phyloP scores from a whole-genome alignment of 2,888 invertebrate species.

The Hypolimnas misippus region DNA sequence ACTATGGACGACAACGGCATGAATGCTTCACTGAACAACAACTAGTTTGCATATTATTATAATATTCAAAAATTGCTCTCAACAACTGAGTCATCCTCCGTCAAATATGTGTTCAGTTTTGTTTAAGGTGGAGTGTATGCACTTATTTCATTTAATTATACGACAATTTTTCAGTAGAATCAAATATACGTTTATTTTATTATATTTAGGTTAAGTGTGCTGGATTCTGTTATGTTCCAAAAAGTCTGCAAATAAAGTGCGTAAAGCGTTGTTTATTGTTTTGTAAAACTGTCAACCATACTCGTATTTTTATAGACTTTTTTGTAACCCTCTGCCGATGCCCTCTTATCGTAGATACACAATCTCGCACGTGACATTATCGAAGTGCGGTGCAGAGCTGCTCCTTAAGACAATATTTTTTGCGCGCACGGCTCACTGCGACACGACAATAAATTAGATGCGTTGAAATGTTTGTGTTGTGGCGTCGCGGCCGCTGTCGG shows the following conservation, averaged over 20 bases:
- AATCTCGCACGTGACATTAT: constrained; percentile 32
- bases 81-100: constrained; percentile 78
- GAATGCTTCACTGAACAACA: constrained; percentile 58
- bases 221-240: too few species aligned
- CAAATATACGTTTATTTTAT: too few species aligned
- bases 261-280: neutral
- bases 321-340: neutral
- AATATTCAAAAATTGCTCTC: constrained; percentile 78
- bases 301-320: constrained; percentile 1
- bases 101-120: constrained; percentile 67
- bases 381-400: constrained; percentile 44
- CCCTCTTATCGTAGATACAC: constrained; percentile 21
- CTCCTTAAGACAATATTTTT: constrained; percentile 74
- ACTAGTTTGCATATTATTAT: constrained; percentile 81
- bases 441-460: constrained; percentile 79
- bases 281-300: neutral
- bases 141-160: neutral
- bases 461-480: constrained; percentile 83
- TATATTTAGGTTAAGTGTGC: too few species aligned
- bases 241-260: too few species aligned
- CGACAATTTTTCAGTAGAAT: neutral
- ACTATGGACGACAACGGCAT: constrained; percentile 56
- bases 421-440: constrained; percentile 66
- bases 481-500: constrained; percentile 66
- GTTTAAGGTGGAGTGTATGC: constrained; percentile 57